phyloP scores from a whole-genome alignment of 2,888 invertebrate species.

The Drosophila paranaensis region DNA sequence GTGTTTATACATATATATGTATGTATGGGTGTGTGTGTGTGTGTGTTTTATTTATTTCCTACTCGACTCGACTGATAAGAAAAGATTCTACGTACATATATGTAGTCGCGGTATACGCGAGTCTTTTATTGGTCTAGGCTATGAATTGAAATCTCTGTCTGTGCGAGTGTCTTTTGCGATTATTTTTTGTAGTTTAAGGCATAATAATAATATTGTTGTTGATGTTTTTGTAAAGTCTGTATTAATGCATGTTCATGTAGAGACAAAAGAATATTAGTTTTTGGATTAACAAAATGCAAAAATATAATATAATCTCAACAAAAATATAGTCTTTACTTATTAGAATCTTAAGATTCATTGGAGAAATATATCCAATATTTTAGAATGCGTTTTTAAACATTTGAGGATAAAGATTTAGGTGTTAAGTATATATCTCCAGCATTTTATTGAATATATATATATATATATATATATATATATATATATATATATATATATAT shows the following conservation, averaged over 20 bases:
- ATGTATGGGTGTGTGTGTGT: not conserved
- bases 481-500: too few relatives aligned
- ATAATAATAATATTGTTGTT: slow-evolving; percentile 4
- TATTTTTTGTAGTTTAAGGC: slow-evolving; percentile 13
- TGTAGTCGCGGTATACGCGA: not conserved
- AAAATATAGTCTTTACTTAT: too few relatives aligned
- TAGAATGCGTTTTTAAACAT: too few relatives aligned
- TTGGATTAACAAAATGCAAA: too few relatives aligned
- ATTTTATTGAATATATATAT: too few relatives aligned
- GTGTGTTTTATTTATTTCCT: slow-evolving; percentile 24
- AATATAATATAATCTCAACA: too few relatives aligned
- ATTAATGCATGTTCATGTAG: not conserved
- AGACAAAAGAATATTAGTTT: not conserved
- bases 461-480: too few relatives aligned
- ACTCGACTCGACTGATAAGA: slow-evolving; percentile 45
- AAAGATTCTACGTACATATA: not conserved
- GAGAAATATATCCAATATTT: too few relatives aligned
- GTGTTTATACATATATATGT: not conserved
- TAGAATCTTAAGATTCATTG: too few relatives aligned
- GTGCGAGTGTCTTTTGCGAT: slow-evolving; percentile 12
- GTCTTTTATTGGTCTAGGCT: slow-evolving; percentile 22
- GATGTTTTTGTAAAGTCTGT: not conserved
- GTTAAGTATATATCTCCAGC: too few relatives aligned
- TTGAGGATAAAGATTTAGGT: too few relatives aligned
- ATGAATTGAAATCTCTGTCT: slow-evolving; percentile 33